phyloP scores from a whole-genome alignment of 2,888 invertebrate genomes.

The Oscheius sp. region DNA sequence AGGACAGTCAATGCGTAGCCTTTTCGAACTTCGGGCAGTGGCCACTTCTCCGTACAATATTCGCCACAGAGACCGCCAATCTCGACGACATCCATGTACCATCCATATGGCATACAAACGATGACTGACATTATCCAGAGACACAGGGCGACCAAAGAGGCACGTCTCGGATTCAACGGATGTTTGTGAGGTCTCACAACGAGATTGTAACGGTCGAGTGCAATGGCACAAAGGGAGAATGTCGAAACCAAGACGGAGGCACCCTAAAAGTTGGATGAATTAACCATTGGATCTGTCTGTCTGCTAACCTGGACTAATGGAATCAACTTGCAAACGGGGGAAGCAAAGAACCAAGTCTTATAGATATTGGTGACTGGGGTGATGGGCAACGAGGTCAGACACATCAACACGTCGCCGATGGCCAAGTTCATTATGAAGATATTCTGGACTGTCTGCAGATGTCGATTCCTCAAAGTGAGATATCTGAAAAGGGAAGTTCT shows the following conservation, averaged over 20 bases:
- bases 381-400: conserved; percentile 92
- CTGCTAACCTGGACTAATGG: conserved; percentile 85
- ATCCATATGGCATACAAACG: conserved; percentile 90
- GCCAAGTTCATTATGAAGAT: conserved; percentile 95
- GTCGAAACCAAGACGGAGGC: conserved; percentile 97
- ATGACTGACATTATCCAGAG: conserved; percentile 79
- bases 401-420: conserved; percentile 90
- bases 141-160: conserved; percentile 74
- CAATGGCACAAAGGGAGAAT: conserved; percentile 93
- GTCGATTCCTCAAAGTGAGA: conserved; percentile 53
- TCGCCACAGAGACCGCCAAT: conserved; percentile 73
- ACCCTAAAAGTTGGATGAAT: conserved; percentile 73
- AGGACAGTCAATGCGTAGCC: conserved; percentile 88
- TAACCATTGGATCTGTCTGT: not conserved
- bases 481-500: conserved; percentile 40
- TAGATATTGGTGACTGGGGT: conserved; percentile 93
- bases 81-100: conserved; percentile 79
- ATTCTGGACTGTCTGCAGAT: conserved; percentile 77
- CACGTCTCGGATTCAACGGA: conserved; percentile 58
- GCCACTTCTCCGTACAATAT: conserved; percentile 81
- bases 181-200: conserved; percentile 66
- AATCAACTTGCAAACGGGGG: conserved; percentile 88
- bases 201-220: conserved; percentile 81
- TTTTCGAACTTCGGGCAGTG: conserved; percentile 83
- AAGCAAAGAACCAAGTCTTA: conserved; percentile 90